Base-by-base conservation (phyloP, 2,113 vertebrate species). In the Equus quagga region DNA sequence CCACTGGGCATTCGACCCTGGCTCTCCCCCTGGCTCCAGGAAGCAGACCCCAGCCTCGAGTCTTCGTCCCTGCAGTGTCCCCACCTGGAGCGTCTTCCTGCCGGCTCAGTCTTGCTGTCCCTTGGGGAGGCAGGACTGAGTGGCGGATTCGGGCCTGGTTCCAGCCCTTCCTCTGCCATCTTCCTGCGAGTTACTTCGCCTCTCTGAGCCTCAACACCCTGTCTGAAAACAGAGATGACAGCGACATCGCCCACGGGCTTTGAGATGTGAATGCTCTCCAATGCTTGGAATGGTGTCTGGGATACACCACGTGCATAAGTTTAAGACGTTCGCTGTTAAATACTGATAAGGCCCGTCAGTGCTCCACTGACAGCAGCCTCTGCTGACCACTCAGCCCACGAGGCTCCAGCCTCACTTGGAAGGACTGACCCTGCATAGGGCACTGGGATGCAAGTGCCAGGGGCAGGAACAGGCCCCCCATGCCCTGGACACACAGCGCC, bases 271-370 rank as follows among this genome's bases (percentile, higher is more conserved):
- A 51, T 5, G 13, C n/a, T 69, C 58, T 33, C 19, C 72, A n/a
- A 75, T 17, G 49, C 28, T 49, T 41, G 60, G 54, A 31, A 62
- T 8, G 26, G 26, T 51, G n/a, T 51, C 60, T 95, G 82, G 69
- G 26, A 51, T 72, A 11, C 5, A 54, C 44, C 81, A 81, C 65
- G 18, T 24, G 70, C 23, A 2, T 73, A 23, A 26, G 24, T 64
- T 81, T 28, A 67, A 94, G 88, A 78, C 19, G 7, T 85, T 51
- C 41, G 67, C 62, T 65, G 28, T 94, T 95, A 83, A 69, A 46
- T 56, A 78, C 60, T 21, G 44, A 19, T 51, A 58, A 91, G 69
- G 24, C 36, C 44, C 65, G 23, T 44, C n/a, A 51, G 49, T 17
- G 65, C 33, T 24, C 28, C 41, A 8, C 49, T 24, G 79, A 44